Base-by-base conservation (phyloP, 2,888 invertebrate species). In the Cryptocheilus praepositus region DNA sequence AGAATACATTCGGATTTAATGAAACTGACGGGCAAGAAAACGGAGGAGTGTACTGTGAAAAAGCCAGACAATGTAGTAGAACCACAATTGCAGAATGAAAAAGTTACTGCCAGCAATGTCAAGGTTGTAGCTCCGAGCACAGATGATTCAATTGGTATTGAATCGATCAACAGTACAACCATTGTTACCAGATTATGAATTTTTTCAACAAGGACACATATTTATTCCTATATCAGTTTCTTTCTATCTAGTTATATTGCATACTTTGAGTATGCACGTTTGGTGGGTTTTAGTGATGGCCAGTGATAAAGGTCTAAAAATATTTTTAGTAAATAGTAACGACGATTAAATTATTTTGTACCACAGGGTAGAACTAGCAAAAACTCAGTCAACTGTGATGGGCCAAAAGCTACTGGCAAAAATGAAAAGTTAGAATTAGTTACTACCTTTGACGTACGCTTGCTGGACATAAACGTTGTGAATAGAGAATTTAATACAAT, bases 1-100 rank as follows among this genome's bases (percentile, higher is more conserved):
- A 92, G 96, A 79, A 94, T 97, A 74, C 97, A 98, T 86, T 94
- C 96, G 0, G 93, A 93, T 55, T 84, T 94, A 52, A 87, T 90
- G 72, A 90, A 90, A 66, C 85, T 90, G 54, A 90, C 89, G 74
- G 84, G 77, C 15, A 85, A 85, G 64, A 86, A 86, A 58, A 61
- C 81, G 2, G 75, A 80, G 4, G 80, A 83, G 21, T 51, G 72
- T 22, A 43, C 55, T 16, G 66, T 70, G 43, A 79, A 78, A 55
- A 74, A 71, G 36, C 64, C 66, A 13, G 66, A 58, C 11, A 61
- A 49, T 19, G 49, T 43, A 46, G 61, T 67, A 15, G 62, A 55
- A 13, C 69, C 60, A 21, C 52, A 66, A 54, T 63, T 1, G 8
- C 36, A 7, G 8, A 36, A 36, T 36, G 64, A 73, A 21, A 66